These are phyloP conservation scores for Diaperis boleti DNA, from an alignment of 2,888 invertebrate genomes.

Conservation along the genomic window DNA sequence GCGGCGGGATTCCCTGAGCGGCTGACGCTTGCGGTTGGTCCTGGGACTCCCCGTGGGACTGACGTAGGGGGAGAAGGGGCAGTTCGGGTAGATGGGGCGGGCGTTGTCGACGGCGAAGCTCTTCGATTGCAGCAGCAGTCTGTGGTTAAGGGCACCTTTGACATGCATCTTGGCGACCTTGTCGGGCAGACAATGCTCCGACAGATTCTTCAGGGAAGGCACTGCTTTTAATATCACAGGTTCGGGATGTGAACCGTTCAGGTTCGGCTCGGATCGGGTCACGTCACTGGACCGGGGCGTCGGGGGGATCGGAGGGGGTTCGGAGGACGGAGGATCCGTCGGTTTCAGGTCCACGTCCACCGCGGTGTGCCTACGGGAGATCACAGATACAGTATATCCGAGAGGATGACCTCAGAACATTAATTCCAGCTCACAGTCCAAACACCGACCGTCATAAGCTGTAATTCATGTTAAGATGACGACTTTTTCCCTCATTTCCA, in stretches of 20 bases:
- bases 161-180: slow-evolving; percentile 51
- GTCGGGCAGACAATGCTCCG: slow-evolving; percentile 55
- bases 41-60: slow-evolving; percentile 84
- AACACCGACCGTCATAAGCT: too few relatives aligned
- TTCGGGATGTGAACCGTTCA: slow-evolving; percentile 49
- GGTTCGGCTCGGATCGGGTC: slow-evolving; percentile 57
- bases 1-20: slow-evolving; percentile 84
- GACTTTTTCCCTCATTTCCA: too few relatives aligned
- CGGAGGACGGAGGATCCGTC: slow-evolving; percentile 42
- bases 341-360: slow-evolving; percentile 66
- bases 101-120: slow-evolving; percentile 61
- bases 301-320: slow-evolving; percentile 37
- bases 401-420: too few relatives aligned
- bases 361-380: slow-evolving; percentile 65
- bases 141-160: slow-evolving; percentile 40
- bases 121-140: slow-evolving; percentile 61
- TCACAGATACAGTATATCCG: too few relatives aligned
- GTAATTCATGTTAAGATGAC: too few relatives aligned
- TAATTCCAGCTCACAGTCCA: too few relatives aligned
- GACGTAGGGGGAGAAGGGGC: slow-evolving; percentile 77
- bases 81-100: slow-evolving; percentile 79
- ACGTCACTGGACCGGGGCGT: slow-evolving; percentile 43
- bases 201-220: slow-evolving; percentile 59
- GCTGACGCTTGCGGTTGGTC: slow-evolving; percentile 72
- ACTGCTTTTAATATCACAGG: slow-evolving; percentile 61